Conservation (phyloP, 2,888 invertebrate species). For the Dynastes maya region DNA sequence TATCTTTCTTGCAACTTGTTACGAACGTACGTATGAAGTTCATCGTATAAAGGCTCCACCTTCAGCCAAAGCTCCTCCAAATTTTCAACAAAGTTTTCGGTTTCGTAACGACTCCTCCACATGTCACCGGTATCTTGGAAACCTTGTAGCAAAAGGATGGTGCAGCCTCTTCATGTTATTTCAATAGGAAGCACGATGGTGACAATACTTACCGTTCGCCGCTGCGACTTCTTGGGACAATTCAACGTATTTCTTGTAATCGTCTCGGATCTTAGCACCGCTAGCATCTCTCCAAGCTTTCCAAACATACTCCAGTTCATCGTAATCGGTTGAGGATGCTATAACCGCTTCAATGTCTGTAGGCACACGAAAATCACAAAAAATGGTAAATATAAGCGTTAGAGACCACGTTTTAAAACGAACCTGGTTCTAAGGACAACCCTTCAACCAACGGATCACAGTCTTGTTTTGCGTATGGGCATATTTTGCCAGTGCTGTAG, state of each 20-base stretch:
- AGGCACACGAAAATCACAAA: not conserved
- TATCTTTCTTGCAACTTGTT: constrained; percentile 73
- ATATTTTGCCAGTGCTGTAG: constrained; percentile 71
- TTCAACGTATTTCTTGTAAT: constrained; percentile 76
- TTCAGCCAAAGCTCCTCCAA: constrained; percentile 72
- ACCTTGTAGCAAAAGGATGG: constrained; percentile 57
- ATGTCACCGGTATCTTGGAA: constrained; percentile 71
- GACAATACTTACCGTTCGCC: constrained; percentile 67
- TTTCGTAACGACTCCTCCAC: constrained; percentile 73
- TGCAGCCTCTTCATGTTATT: not conserved
- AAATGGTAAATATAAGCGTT: not conserved
- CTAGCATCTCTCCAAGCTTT: constrained; percentile 77
- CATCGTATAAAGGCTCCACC: constrained; percentile 77
- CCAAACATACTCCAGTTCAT: constrained; percentile 78
- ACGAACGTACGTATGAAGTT: constrained; percentile 78
- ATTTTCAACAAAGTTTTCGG: constrained; percentile 66
- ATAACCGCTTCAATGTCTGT: constrained; percentile 68
- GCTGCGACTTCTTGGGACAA: constrained; percentile 77
- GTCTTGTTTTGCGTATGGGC: constrained; percentile 66
- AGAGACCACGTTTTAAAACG: not conserved
- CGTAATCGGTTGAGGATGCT: constrained; percentile 73
- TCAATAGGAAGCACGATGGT: not conserved
- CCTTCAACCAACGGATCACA: constrained; percentile 64
- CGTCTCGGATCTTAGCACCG: constrained; percentile 75
- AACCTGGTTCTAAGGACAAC: constrained; percentile 67